Base-by-base conservation (phyloP, 1,140 invertebrate genomes). In the Caenorhabditis brenneri region DNA sequence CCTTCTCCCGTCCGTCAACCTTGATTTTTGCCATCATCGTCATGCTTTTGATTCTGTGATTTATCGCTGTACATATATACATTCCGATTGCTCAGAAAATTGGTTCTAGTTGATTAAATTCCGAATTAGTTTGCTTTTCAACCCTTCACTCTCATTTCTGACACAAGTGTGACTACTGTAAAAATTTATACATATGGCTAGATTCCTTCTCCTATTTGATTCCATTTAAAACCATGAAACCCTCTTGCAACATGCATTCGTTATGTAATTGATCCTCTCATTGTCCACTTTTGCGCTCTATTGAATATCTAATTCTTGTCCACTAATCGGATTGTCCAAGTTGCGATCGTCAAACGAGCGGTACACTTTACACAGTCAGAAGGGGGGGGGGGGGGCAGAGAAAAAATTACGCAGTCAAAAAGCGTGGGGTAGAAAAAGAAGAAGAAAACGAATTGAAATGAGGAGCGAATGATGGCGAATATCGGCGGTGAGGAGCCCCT, bases 241-340 rank as follows among this genome's bases (percentile, higher is more conserved):
- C 65, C 36, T 74, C n/a, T 74, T 74, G 65, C 36, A 74, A 74
- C 65, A 42, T 74, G 33, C 65, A 74, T 42, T 74, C 65, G 36
- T 74, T 74, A 74, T 74, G 65, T 74, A 74, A 74, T 74, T 74
- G 65, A 74, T 74, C 65, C 42, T 74, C 3, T 36, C 65, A 42
- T 42, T 74, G 65, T 42, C 65, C 65, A 74, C 65, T 74, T 74
- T 74, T 42, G 65, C 65, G 65, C 65, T 46, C 65, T 74, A 74
- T 42, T 39, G 65, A 74, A 74, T 74, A 74, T 74, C 65, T 74
- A 74, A 74, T 74, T 74, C 65, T 74, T 74, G 65, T 74, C 65
- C 65, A 74, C 65, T 74, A 74, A 74, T 74, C 65, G 65, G 65
- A 74, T 74, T 74, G 65, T 74, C n/a, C 65, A 74, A 74, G 65